Conservation (phyloP, 2,797 vertebrate species). For the Schizopygopsis malacanthus region DNA sequence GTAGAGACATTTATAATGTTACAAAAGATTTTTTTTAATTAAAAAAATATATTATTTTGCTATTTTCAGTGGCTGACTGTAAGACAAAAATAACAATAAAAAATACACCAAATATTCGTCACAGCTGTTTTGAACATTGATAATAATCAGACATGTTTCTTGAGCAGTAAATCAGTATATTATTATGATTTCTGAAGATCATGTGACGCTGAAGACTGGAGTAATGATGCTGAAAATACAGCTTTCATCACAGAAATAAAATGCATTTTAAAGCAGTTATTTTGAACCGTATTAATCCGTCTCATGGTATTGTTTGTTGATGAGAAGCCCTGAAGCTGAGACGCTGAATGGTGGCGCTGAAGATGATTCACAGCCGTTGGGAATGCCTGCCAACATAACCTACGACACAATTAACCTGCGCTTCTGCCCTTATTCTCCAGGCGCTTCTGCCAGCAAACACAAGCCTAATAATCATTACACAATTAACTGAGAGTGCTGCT, state of each 20-base stretch:
- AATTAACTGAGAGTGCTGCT: constrained; percentile 24
- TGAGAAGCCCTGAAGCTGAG: neutral
- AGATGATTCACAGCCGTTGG: constrained; percentile 13
- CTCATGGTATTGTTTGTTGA: no score
- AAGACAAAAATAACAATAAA: no score
- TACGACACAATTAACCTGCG: constrained; percentile 38
- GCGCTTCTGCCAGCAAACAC: neutral
- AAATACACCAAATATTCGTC: neutral
- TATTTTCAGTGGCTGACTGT: neutral
- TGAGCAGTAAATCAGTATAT: neutral
- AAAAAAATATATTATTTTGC: no score
- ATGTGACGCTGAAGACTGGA: neutral
- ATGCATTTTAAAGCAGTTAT: neutral
- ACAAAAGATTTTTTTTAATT: neutral
- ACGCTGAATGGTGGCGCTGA: neutral
- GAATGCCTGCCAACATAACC: constrained; percentile 36
- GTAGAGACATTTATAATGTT: neutral
- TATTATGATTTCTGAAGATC: neutral
- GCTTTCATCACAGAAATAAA: neutral
- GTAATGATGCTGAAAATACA: neutral
- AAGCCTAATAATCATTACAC: constrained; percentile 37
- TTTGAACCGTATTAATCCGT: neutral
- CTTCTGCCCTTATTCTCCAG: constrained; percentile 16
- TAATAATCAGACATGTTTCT: neutral
- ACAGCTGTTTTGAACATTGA: neutral